Conservation (phyloP, 1,140 invertebrate genomes). For the Acromyrmex heyeri region DNA sequence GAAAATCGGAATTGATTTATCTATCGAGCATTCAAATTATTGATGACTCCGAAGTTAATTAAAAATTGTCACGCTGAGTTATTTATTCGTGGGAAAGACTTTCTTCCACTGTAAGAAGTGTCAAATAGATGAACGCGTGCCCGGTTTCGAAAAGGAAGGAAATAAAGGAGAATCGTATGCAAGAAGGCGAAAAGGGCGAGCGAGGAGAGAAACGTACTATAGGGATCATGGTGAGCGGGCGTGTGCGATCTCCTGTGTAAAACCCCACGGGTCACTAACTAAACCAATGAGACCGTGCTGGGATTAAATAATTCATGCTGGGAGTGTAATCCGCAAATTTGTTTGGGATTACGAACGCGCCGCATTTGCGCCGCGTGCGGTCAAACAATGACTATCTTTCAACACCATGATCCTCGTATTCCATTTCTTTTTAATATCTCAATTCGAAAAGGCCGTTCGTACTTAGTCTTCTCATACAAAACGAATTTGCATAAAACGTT, state of each 20-base stretch:
- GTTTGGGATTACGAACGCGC: conserved; percentile 83
- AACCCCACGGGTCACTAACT: conserved; percentile 82
- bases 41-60: background rate
- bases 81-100: conserved; percentile 2
- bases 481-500: background rate
- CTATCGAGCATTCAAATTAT: background rate
- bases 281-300: conserved; percentile 83
- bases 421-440: conserved; percentile 76
- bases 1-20: background rate
- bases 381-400: conserved; percentile 84
- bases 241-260: conserved; percentile 77
- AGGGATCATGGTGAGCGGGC: conserved; percentile 73
- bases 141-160: background rate
- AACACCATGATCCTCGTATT: conserved; percentile 67
- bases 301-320: conserved; percentile 85
- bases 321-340: conserved; percentile 85
- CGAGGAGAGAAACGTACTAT: conserved; percentile 32
- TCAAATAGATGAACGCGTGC: conserved; percentile 25
- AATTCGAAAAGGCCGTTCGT: conserved; percentile 62
- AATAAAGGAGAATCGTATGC: background rate
- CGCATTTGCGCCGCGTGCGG: conserved; percentile 81
- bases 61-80: background rate
- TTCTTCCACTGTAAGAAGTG: background rate
- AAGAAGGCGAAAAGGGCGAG: conserved; percentile 20
- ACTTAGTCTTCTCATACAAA: background rate